Base-by-base conservation (phyloP, 2,113 vertebrate genomes). In the Genyomyrus donnyi region DNA sequence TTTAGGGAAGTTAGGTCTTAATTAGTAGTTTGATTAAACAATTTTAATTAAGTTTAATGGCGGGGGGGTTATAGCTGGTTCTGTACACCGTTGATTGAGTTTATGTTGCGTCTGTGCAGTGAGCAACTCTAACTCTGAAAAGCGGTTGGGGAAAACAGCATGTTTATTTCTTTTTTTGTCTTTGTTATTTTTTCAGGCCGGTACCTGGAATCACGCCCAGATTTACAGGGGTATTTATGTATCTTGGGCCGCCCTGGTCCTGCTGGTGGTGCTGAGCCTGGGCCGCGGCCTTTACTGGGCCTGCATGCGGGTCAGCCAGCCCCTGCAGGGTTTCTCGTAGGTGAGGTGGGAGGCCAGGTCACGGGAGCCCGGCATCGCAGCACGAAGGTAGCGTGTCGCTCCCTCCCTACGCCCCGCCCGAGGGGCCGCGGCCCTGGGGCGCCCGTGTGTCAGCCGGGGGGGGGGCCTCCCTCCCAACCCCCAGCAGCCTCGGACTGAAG, bases 281-380 rank as follows among this genome's bases (percentile, higher is more conserved):
- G 97, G 95, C 48, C 96, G 97, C 90, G 97, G 96, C 27, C 95
- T 97, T 84, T 98, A 98, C 93, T 98, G 97, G 97, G 96, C 95
- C 92, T 98, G 97, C 94, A 95, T 97, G 95, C 93, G 95, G 91
- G 95, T 96, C 93, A 96, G 96, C 93, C 94, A 96, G 91, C 96
- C 96, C 39, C 92, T 96, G 84, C 95, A 96, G 93, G 96, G 91
- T 94, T 95, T 95, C 95, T 95, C 96, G 94, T 96, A 96, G 88
- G n/a, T 27, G 62, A 2, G 24, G 31, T 3, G n/a, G 6, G 49
- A 31, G 83, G 50, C 9, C 48, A 6, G 8, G 8, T 13, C 27
- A 31, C 15, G 74, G 74, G 35, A 80, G 66, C 66, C 3, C 31
- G 66, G 66, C 66, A 15, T 35, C 13, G 66, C 66, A 13, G 35